Base-by-base conservation (phyloP, 1,140 invertebrate genomes). In the Ditylenchus dipsaci region DNA sequence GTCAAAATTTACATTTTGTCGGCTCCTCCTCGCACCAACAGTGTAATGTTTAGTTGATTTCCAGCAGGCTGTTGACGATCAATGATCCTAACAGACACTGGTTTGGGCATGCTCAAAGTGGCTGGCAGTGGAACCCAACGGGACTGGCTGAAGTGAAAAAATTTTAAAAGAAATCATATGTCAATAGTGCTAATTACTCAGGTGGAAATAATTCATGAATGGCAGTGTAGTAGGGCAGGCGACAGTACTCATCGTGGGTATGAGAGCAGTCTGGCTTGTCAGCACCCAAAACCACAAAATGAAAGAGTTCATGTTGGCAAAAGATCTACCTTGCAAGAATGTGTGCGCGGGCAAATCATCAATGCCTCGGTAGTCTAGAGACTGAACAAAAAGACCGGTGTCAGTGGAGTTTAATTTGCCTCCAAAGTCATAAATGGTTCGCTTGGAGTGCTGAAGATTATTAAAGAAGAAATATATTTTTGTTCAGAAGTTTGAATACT, bases 201-300 rank as follows among this genome's bases (percentile, higher is more conserved):
- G 78, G 78, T 21, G 79, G 79, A 43, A 80, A 80, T 3, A 80
- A 61, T 56, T 80, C 73, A 58, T 80, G 79, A 49, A 80, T 74
- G n/a, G 80, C 80, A 27, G 80, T 82, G 61, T 81, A 82, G 66
- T 82, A 82, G 15, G 80, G 79, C 43, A 82, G 63, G 63, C 71
- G 69, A 63, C 80, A 82, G 62, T 82, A 82, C 60, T 80, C 80
- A 60, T 83, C 81, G 13, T 47, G 49, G 11, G 76, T 80, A 23
- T 72, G 65, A 42, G 74, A 65, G 53, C 80, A 82, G 49, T 82
- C 73, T 11, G 80, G 79, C 26, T 65, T 67, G 13, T 59, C 72
- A 43, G 30, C 62, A n/a, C 58, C 67, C 73, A 45, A 67, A 72
- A 21, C 33, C 3, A 49, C 26, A 66, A 5, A 57, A 29, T 53